Percentiles rank a stretch among this genome's conserved stretches.
Conservation (phyloP, 2,797 vertebrate genomes). For the Trematomus bernacchii region DNA sequence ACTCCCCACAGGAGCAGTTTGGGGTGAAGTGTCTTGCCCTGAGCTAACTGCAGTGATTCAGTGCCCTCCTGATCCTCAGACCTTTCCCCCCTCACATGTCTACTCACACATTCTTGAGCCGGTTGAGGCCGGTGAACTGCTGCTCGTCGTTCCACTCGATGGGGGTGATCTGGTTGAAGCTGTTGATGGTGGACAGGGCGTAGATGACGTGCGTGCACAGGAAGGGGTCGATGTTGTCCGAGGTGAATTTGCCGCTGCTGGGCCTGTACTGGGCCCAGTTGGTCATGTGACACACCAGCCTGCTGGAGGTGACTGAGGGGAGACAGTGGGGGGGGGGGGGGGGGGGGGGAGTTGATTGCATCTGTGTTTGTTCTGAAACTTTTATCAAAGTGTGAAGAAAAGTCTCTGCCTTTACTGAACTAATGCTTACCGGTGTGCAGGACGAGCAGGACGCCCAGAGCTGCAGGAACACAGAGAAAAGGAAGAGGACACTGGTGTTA, state of each 20-base stretch:
- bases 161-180: constrained; percentile 79
- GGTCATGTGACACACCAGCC: constrained; percentile 90
- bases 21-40: too few relatives aligned
- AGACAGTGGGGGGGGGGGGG: too few relatives aligned
- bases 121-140: constrained; percentile 80
- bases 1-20: too few relatives aligned
- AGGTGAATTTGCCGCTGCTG: constrained; percentile 78
- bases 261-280: constrained; percentile 93
- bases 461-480: constrained; percentile 58
- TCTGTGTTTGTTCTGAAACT: background rate
- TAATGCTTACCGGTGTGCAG: constrained; percentile 82
- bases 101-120: constrained; percentile 85
- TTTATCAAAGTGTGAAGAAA: background rate
- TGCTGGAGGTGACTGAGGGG: constrained; percentile 82
- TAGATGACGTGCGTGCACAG: constrained; percentile 92
- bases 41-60: too few relatives aligned
- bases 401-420: background rate
- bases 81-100: too few relatives aligned
- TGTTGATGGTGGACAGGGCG: constrained; percentile 86
- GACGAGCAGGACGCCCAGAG: constrained; percentile 79
- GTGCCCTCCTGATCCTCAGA: too few relatives aligned
- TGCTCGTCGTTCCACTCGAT: constrained; percentile 87
- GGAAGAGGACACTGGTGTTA: too few relatives aligned
- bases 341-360: background rate
- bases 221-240: constrained; percentile 86